Evolutionary conservation across 2,888 invertebrate genomes (phyloP).

Genomic region (Keiferia lycopersicella): DNA sequence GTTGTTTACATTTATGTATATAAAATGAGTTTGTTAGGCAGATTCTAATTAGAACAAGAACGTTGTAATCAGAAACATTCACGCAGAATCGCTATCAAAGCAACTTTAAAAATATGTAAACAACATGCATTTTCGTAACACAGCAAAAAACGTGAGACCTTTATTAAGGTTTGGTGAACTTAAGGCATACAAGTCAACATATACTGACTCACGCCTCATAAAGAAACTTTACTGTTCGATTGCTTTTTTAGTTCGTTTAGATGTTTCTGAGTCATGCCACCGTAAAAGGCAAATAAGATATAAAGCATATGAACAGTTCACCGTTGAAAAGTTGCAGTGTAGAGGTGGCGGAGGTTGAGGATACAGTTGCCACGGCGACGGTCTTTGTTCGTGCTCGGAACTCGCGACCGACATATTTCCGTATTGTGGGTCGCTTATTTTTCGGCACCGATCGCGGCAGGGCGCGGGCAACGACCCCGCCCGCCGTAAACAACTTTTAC

Average conservation of each 20-base stretch:
- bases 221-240: neutral
- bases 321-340: neutral
- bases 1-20: constrained; percentile 2
- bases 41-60: neutral
- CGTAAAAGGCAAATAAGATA: constrained; percentile 6
- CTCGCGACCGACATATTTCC: constrained; percentile 68
- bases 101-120: neutral
- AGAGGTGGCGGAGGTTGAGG: constrained; percentile 1
- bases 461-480: constrained; percentile 66
- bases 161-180: neutral
- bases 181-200: neutral
- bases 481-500: constrained; percentile 76
- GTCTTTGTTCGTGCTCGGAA: constrained; percentile 60
- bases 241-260: neutral
- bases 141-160: neutral
- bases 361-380: constrained; percentile 27
- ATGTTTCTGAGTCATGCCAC: neutral
- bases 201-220: neutral
- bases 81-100: neutral
- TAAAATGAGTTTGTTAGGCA: neutral
- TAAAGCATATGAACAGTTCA: constrained; percentile 1
- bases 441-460: constrained; percentile 75
- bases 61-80: constrained; percentile 1
- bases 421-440: constrained; percentile 75
- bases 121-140: neutral